Evolutionary conservation across 2,888 invertebrate species (phyloP), one percentile per base, ranked within the genome.

Genomic region (Digitonthophagus gazella): DNA sequence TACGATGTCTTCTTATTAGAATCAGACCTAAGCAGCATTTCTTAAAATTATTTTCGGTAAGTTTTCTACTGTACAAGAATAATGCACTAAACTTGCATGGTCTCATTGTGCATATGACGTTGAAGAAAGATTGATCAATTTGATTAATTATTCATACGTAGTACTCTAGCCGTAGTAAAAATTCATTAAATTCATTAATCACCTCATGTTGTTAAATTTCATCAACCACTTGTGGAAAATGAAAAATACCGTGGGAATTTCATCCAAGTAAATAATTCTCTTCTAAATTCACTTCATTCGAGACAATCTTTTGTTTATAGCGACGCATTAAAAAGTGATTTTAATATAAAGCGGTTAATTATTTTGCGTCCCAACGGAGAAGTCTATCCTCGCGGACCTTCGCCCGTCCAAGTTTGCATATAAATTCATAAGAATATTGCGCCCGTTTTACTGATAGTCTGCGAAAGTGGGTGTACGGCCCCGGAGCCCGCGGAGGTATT

Each of bases 291-390:
- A 71, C 72, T 44, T 44, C 11, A 44, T 44, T 44, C 28, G 8
- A 44, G 28, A 71, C 74, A 75, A 76, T 75, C 75, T 76, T 77
- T 77, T 75, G 77, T 77, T 76, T 77, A 77, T 77, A 73, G 74
- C 74, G 71, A 70, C 71, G 73, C 75, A 77, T 77, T 77, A 77
- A 77, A 76, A 77, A 76, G 77, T 75, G 74, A 77, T 77, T 77
- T 77, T 77, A 77, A 77, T 77, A 77, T 77, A 77, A 76, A 77
- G 75, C 75, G 75, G 75, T 76, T 77, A 77, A 77, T 77, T 77
- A 78, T 76, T 76, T 76, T 75, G 75, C 70, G 67, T 67, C 71
- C 67, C 68, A 18, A 68, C 58, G 65, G 65, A 58, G 58, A 28
- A 65, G 55, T 16, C 67, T 64, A 22, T 64, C 22, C 55, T 65